A percentile compares a stretch with the other conserved stretches of the same genome.
phyloP scores from a whole-genome alignment of 2,888 invertebrate genomes.

The Lysandra bellargus region DNA sequence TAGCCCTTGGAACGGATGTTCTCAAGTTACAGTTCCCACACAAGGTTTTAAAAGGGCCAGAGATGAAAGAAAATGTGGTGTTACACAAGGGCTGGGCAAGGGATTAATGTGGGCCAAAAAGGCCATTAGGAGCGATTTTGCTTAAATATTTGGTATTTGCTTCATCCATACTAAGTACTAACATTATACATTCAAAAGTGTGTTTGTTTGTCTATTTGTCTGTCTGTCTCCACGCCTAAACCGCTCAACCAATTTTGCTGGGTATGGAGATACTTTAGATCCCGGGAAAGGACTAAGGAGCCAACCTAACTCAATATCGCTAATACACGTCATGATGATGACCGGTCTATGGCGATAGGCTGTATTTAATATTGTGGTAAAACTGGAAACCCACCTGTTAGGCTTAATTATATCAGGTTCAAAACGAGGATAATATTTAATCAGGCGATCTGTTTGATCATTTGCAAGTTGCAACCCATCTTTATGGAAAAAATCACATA shows the following conservation, averaged over 20 bases:
- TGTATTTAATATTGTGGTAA: neutral
- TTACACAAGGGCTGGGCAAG: neutral
- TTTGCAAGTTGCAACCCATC: neutral
- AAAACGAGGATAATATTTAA: neutral
- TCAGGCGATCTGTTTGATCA: neutral
- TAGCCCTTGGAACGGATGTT: neutral
- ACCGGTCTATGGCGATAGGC: conserved; percentile 1
- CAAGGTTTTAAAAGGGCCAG: neutral
- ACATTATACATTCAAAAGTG: no score
- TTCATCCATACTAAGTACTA: no score
- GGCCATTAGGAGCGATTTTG: neutral
- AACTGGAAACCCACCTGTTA: neutral
- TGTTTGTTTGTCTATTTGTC: no score
- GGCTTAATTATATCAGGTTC: neutral
- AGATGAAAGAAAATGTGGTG: neutral
- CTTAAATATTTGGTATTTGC: neutral
- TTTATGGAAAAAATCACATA: no score
- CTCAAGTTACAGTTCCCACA: conserved; percentile 2
- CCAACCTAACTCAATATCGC: neutral
- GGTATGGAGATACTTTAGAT: no score
- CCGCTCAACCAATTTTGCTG: no score
- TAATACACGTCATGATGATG: neutral
- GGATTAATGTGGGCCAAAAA: neutral
- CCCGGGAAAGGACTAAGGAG: no score
- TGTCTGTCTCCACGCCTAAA: no score